phyloP scores from a whole-genome alignment of 2,888 invertebrate genomes.

The Pheosia gnoma region DNA sequence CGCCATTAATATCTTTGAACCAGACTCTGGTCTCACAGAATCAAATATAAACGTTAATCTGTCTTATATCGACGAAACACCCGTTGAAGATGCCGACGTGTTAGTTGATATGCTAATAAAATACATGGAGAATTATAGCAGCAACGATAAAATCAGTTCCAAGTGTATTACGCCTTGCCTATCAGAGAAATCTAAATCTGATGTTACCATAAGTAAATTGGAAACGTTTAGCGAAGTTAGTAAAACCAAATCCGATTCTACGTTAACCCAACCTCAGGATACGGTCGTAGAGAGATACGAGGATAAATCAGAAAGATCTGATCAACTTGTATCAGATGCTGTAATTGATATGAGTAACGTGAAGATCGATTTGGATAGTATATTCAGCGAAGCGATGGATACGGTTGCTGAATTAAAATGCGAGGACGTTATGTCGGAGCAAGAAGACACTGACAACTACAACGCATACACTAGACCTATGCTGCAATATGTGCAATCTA shows the following conservation, averaged over 20 bases:
- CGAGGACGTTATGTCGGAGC: conserved; percentile 73
- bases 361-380: conserved; percentile 71
- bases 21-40: conserved; percentile 61
- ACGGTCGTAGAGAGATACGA: conserved; percentile 72
- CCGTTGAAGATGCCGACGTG: conserved; percentile 71
- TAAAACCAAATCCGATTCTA: conserved; percentile 78
- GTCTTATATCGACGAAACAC: conserved; percentile 76
- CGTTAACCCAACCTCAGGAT: conserved; percentile 75
- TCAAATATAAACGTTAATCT: conserved; percentile 72
- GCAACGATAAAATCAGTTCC: conserved; percentile 60
- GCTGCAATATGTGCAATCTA: conserved; percentile 55
- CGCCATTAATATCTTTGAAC: conserved; percentile 60
- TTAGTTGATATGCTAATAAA: conserved; percentile 77
- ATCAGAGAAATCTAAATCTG: conserved; percentile 77
- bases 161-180: conserved; percentile 68
- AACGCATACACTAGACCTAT: conserved; percentile 71
- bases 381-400: conserved; percentile 65
- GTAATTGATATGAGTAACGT: conserved; percentile 70
- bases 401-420: conserved; percentile 56
- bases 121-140: conserved; percentile 74
- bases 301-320: conserved; percentile 46
- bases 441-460: conserved; percentile 74
- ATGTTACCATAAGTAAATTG: conserved; percentile 73
- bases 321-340: conserved; percentile 72
- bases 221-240: conserved; percentile 77